Evolutionary conservation across 2,797 vertebrate genomes (phyloP), one percentile per base, ranked within the genome.

Genomic region (Paedocypris micromegethes): DNA sequence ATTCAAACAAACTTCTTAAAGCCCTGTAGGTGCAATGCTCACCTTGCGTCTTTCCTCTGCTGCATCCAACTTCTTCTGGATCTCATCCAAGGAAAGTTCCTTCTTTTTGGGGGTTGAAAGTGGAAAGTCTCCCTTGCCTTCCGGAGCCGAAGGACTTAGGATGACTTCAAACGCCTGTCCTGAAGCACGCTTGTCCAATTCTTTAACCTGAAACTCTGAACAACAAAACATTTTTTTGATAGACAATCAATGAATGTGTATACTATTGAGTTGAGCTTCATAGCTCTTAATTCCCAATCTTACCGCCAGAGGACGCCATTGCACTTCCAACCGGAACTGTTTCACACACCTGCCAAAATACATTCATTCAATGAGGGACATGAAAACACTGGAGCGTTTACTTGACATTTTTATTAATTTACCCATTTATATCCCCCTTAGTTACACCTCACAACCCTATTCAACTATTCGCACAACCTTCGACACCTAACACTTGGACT

Each of bases 111-210:
- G 88, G 40, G 94, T 92, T 44, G 93, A 92, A 68, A 96, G 82
- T 0, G 90, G 92, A 73, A 94, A 93, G 2, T 94, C 92, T 39
- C 85, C 87, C 75, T 91, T 95, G 4, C 86, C 82, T 7, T 97
- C 92, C 69, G 91, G 91, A 3, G 89, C 90, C 41, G 88, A 81
- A 40, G 94, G 94, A 70, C 91, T 92, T 60, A 98, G 88, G 76
- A 98, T 94, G 80, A 98, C 90, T 84, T 98, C 94, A 81, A 98
- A 98, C 0, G 96, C 93, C 64, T 98, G 95, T 73, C 96, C 95
- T 3, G 95, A 98, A 46, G 93, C 88, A 69, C 96, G 90, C 75
- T 92, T 98, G 82, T 92, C 93, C 86, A 98, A 85, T 80, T 97
- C 94, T 83, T 94, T 98, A 68, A 98, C 92, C 76, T 95, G 91